Percentiles rank a stretch among this genome's conserved stretches.
Evolutionary conservation across 1,140 invertebrate species (phyloP).

Genomic region (Asobara japonica): DNA sequence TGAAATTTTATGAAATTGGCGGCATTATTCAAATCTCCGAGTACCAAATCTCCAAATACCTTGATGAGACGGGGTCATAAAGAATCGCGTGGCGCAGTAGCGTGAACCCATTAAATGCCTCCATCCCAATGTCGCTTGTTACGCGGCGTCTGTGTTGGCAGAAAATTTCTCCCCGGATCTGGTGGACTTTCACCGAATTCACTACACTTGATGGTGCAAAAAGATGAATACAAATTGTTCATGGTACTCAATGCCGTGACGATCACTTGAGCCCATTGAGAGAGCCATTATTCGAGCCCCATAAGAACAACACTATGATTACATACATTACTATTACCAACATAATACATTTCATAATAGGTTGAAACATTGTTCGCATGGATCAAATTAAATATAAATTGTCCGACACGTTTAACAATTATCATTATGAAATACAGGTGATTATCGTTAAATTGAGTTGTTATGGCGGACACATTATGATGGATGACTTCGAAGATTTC

Average conservation of each 20-base stretch:
- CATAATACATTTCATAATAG: background rate
- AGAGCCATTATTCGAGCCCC: background rate
- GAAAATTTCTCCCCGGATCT: slow-evolving; percentile 25
- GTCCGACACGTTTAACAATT: background rate
- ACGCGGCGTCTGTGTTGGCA: slow-evolving; percentile 15
- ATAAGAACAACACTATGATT: background rate
- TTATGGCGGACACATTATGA: background rate
- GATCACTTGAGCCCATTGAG: background rate
- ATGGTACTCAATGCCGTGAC: background rate
- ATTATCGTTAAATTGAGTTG: slow-evolving; percentile 2
- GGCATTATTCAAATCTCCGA: slow-evolving; percentile 3
- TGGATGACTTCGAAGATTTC: background rate
- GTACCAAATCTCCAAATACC: background rate
- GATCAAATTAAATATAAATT: background rate
- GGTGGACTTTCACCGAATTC: slow-evolving; percentile 29
- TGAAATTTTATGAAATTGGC: too few species aligned
- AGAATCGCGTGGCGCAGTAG: slow-evolving; percentile 8
- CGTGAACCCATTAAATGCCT: slow-evolving; percentile 27
- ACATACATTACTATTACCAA: background rate
- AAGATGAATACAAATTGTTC: slow-evolving; percentile 14
- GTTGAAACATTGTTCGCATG: background rate
- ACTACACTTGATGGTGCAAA: slow-evolving; percentile 20
- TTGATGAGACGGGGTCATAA: slow-evolving; percentile 9
- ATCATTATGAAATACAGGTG: background rate
- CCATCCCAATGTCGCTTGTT: slow-evolving; percentile 30